phyloP scores from a whole-genome alignment of 2,113 vertebrate species.

The Micronycteris hirsuta region DNA sequence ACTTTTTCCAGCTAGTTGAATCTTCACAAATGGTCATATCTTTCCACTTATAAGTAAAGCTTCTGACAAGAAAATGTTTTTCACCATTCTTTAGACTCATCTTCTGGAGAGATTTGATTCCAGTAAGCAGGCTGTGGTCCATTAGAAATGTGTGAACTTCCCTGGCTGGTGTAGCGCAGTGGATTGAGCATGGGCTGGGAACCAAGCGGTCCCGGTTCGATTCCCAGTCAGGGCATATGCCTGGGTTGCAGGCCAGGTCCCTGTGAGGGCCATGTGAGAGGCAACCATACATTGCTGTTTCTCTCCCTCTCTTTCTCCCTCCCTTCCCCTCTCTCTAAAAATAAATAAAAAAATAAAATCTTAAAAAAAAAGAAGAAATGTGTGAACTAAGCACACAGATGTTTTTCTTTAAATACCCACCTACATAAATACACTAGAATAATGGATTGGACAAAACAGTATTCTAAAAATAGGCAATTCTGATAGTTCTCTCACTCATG shows the following conservation, averaged over 20 bases:
- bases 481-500: neutral
- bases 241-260: too few relatives aligned
- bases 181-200: too few relatives aligned
- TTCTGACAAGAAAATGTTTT: neutral
- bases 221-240: too few relatives aligned
- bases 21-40: neutral
- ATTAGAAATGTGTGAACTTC: neutral
- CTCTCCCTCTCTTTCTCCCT: too few relatives aligned
- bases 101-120: neutral
- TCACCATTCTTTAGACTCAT: neutral
- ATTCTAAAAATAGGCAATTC: neutral
- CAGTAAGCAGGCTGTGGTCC: neutral
- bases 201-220: too few relatives aligned
- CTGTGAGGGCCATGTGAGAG: too few relatives aligned
- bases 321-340: too few relatives aligned
- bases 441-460: neutral
- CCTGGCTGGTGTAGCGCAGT: too few relatives aligned
- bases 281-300: too few relatives aligned
- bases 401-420: neutral
- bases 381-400: neutral
- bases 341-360: too few relatives aligned
- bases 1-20: neutral
- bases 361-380: too few relatives aligned
- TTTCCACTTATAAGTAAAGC: neutral
- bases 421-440: neutral